Conservation (phyloP, 2,113 vertebrate genomes). For the Naja naja region DNA sequence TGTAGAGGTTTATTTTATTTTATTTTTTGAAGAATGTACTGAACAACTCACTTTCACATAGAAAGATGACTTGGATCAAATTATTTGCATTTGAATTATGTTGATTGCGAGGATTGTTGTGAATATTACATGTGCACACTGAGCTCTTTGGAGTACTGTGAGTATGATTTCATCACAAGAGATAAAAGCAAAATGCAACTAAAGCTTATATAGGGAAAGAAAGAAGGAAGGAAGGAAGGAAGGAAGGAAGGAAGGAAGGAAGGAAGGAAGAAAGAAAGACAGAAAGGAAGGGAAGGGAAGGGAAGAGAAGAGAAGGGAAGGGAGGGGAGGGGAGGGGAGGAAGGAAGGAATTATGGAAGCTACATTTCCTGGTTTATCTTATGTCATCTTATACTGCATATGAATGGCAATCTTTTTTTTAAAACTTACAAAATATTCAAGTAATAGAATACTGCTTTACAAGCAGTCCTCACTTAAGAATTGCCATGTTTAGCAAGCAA, state of each 20-base stretch:
- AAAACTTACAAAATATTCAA: neutral
- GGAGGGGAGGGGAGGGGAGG: no score
- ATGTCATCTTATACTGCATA: neutral
- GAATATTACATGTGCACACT: neutral
- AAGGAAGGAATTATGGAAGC: neutral
- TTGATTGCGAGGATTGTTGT: neutral
- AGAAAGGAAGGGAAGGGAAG: rapidly evolving
- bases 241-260: neutral
- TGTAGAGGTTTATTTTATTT: neutral
- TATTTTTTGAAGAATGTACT: neutral
- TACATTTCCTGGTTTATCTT: neutral
- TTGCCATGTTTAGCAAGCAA: neutral
- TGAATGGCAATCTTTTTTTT: neutral
- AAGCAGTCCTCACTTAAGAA: neutral
- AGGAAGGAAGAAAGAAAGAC: rapidly evolving
- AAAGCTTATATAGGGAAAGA: neutral
- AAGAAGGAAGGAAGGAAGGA: neutral
- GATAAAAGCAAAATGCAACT: neutral
- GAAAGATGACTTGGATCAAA: neutral
- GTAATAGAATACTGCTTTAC: neutral
- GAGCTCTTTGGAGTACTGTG: neutral
- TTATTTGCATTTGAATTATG: neutral
- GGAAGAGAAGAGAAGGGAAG: rapidly evolving
- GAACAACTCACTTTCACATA: neutral
- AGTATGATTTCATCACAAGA: neutral